Evolutionary conservation across 2,888 invertebrate species (phyloP), one percentile per base, ranked within the genome.

Genomic region (Platypus cylindrus): DNA sequence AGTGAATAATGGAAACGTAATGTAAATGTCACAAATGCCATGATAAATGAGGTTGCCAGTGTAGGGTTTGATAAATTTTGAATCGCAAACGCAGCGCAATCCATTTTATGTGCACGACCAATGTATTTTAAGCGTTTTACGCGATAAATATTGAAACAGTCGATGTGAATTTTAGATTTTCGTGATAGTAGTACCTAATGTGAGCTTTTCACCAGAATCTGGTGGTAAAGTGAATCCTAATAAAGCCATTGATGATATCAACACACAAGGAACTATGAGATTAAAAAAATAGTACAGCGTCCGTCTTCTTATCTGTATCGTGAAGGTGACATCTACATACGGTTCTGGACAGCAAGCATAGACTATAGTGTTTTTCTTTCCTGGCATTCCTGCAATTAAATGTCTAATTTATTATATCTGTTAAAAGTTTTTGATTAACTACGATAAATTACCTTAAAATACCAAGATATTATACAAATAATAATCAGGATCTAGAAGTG

Each of bases 231-330:
- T 93, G 71, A 98, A 98, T 52, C 95, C 93, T 52, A 98, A 74
- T 51, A 98, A 78, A 47, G 97, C 94, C 90, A 97, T 94, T 52
- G 95, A 93, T 51, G 97, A 93, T 61, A 98, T 97, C 61, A 98
- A 77, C 58, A 97, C 91, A 65, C 95, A 95, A 48, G 98, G 98
- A 60, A 98, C 91, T 65, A 98, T 97, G 63, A 98, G 78, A 71
- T 98, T 98, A 75, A 98, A 93, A 72, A 95, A 95, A 70, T 97
- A 97, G 74, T 95, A 97, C 51, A 98, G 78, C 41, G 95, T 94
- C 60, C 95, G 79, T 57, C 97, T 78, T 53, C 95, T 77, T 63
- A 97, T 93, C 63, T 87, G 85, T 56, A 97, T 89, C 55, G 84
- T 84, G 67, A 93, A 97, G 49, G 95, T 95, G 58, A 97, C 87